Conservation (phyloP, 2,888 invertebrate species). For the Clunio marinus region DNA sequence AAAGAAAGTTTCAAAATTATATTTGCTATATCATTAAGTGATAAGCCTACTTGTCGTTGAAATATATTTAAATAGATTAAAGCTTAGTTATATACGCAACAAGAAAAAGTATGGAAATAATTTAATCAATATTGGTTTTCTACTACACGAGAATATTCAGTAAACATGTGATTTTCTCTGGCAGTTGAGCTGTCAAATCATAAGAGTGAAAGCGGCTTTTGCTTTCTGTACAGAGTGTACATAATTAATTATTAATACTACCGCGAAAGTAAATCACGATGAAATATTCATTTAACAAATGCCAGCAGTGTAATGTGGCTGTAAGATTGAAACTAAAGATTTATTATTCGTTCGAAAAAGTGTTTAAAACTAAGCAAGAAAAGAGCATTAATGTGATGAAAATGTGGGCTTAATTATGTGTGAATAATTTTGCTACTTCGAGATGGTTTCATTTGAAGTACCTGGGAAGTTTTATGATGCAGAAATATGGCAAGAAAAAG, state of each 20-base stretch:
- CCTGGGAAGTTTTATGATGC: constrained; percentile 17
- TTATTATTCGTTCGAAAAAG: not conserved
- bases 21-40: too few relatives aligned
- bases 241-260: not conserved
- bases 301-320: too few relatives aligned
- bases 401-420: constrained; percentile 27
- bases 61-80: not conserved
- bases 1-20: too few relatives aligned
- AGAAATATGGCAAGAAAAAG: not conserved
- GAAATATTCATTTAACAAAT: too few relatives aligned
- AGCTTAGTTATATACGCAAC: not conserved
- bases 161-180: not conserved
- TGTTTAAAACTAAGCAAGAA: not conserved
- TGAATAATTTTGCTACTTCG: constrained; percentile 11
- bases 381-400: not conserved
- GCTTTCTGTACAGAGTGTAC: not conserved
- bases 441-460: not conserved
- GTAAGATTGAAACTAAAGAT: not conserved
- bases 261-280: not conserved
- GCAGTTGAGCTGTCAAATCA: constrained; percentile 18
- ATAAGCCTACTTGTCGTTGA: not conserved
- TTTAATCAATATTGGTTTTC: constrained; percentile 21
- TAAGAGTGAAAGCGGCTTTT: not conserved
- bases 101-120: constrained; percentile 19
- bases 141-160: not conserved